phyloP scores from a whole-genome alignment of 2,113 vertebrate genomes.

The Calidris pygmaea region DNA sequence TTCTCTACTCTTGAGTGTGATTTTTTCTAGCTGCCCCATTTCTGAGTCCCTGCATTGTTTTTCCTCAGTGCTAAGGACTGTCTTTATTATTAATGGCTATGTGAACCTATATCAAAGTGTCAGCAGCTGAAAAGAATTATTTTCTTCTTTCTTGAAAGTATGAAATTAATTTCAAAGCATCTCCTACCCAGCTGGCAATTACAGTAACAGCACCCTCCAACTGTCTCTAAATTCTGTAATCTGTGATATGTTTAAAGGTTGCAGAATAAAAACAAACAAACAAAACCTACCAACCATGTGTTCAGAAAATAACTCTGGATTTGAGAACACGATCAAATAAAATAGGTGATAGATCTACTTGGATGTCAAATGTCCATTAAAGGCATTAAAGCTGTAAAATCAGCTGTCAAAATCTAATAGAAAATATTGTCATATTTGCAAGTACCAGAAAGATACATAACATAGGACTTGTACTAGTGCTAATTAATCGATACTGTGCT shows the following conservation, averaged over 20 bases:
- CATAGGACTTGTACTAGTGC: neutral
- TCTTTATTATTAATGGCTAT: neutral
- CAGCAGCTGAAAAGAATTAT: neutral
- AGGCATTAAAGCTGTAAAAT: neutral
- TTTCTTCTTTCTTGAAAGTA: neutral
- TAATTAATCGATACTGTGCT: neutral
- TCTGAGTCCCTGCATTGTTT: neutral
- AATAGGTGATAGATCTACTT: neutral
- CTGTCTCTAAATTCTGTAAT: neutral
- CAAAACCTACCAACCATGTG: neutral
- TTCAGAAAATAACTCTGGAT: neutral
- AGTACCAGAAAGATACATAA: neutral
- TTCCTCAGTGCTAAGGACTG: neutral
- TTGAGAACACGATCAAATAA: neutral
- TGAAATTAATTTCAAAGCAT: neutral
- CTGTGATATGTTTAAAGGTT: neutral
- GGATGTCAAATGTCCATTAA: neutral
- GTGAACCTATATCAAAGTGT: neutral
- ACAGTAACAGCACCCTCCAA: neutral
- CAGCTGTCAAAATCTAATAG: neutral
- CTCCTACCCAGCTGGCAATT: neutral
- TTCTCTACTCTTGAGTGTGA: neutral
- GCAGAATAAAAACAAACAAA: neutral
- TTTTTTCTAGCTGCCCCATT: neutral
- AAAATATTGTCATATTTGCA: neutral